Percentiles rank a stretch among this genome's conserved stretches.
Conservation (phyloP, 2,888 invertebrate species). For the Callyntrura guangdongensis region DNA sequence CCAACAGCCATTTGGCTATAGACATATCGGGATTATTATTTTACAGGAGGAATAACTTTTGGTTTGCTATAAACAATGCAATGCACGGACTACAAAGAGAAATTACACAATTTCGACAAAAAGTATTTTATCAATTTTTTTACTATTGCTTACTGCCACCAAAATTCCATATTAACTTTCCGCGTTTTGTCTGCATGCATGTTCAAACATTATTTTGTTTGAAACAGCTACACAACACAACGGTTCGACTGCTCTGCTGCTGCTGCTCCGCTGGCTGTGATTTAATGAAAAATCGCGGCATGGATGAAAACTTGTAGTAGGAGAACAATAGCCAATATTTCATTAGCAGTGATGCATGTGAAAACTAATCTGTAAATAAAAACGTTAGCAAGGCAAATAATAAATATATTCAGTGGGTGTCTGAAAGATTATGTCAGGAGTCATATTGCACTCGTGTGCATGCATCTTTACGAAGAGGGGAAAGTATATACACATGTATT, state of each 20-base stretch:
- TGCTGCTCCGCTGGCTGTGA: not conserved
- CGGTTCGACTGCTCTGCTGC: not conserved
- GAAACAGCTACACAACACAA: not conserved
- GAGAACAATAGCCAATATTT: constrained; percentile 55
- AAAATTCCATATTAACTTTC: not conserved
- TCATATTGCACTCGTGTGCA: not conserved
- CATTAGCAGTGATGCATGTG: constrained; percentile 17
- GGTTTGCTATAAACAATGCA: constrained; percentile 30
- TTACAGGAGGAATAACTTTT: constrained; percentile 19
- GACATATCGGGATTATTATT: constrained; percentile 9
- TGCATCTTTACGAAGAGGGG: not conserved
- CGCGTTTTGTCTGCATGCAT: not conserved
- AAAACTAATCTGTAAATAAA: constrained; percentile 38
- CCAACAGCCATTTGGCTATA: constrained; percentile 57
- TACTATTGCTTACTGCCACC: constrained; percentile 52
- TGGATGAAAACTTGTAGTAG: not conserved
- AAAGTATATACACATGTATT: not conserved
- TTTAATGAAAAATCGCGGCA: constrained; percentile 20
- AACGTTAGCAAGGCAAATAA: constrained; percentile 29
- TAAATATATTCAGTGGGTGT: constrained; percentile 43
- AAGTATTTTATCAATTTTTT: constrained; percentile 62
- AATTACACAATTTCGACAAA: constrained; percentile 43
- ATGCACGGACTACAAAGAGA: constrained; percentile 29
- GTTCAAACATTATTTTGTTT: not conserved
- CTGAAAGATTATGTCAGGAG: constrained; percentile 28